phyloP scores from a whole-genome alignment of 2,888 invertebrate species.

The Lathronympha strigana region DNA sequence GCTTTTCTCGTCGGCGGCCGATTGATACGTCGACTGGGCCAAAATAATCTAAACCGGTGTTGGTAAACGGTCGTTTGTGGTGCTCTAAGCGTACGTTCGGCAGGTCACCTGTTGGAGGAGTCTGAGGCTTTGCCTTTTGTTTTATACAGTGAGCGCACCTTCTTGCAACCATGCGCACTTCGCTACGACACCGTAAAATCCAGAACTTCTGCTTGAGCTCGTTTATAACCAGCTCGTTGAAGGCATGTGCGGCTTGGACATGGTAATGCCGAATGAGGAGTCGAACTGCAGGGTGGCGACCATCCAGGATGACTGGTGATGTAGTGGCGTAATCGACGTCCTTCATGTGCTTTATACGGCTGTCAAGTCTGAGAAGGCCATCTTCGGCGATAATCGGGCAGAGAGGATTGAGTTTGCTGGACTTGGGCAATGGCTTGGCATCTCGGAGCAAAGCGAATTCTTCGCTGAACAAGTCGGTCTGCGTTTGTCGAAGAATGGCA shows the following conservation, averaged over 20 bases:
- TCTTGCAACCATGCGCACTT: slow-evolving; percentile 4
- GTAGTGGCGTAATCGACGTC: slow-evolving; percentile 10
- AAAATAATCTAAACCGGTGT: no score
- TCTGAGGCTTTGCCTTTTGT: neutral
- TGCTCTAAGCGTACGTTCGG: no score
- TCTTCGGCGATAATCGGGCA: no score
- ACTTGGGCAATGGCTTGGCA: slow-evolving; percentile 4
- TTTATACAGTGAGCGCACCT: neutral
- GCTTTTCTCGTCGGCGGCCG: no score
- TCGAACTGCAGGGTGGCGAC: slow-evolving; percentile 5
- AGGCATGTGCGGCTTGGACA: slow-evolving; percentile 1
- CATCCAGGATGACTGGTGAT: slow-evolving; percentile 12
- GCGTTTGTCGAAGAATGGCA: neutral
- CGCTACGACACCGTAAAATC: slow-evolving; percentile 8
- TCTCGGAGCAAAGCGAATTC: neutral
- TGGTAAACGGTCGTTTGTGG: no score
- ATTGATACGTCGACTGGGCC: no score
- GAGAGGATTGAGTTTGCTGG: slow-evolving; percentile 12
- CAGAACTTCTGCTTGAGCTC: slow-evolving; percentile 2
- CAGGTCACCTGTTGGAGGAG: slow-evolving; percentile 1
- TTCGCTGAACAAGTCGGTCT: neutral
- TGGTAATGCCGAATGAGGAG: slow-evolving; percentile 15
- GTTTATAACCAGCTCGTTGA: slow-evolving; percentile 8
- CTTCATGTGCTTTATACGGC: slow-evolving; percentile 9
- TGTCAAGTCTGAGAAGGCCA: no score